Base-by-base conservation (phyloP, 92 coral and sea anemone species). In the Epizoanthus scotinus region DNA sequence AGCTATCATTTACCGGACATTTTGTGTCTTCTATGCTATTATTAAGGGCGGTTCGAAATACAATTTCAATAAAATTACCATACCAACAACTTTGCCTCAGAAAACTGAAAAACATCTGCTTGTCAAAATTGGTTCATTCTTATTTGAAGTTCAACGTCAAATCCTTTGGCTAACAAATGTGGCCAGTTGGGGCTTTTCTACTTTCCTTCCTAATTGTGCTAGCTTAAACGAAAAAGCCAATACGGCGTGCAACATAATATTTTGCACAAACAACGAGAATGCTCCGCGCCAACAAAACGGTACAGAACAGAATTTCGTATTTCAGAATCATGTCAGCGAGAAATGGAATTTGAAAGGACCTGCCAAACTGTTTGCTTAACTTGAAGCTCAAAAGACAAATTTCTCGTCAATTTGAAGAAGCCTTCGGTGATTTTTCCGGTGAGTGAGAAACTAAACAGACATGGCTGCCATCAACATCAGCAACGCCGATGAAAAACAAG, bases 321-420 rank as follows among this genome's bases (percentile, higher is more conserved):
- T 57, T 19, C 22, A 57, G 26, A 38, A 57, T 31, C 20, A 59
- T 34, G 67, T 75, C 81, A 36, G 56, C 29, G 12, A 21, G 55
- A 75, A 6, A 54, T 36, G 54, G 56, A 38, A 31, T 67, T 75
- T 57, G 40, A 73, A 73, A 57, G 65, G 40, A 73, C 79, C 79
- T 73, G 81, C 81, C 81, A 75, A 2, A 36, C 18, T 75, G 81
- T 75, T 75, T 75, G 63, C 81, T 59, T 56, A 75, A 75, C 56
- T 38, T 75, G 67, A 75, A 75, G 57, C 36, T 17, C 7, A 75
- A 75, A 75, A 59, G 65, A 75, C 81, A 75, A 38, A 20, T 75
- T 40, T n/a, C 67, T 58, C 31, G 66, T 74, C 66, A 61, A 74
- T 31, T 24, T 75, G 67, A 75, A 58, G 67, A 22, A 64, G 70